Percentiles rank a stretch among this genome's conserved stretches.
Conservation (phyloP, 1,140 invertebrate species). For the Xylocopa sonorina region DNA sequence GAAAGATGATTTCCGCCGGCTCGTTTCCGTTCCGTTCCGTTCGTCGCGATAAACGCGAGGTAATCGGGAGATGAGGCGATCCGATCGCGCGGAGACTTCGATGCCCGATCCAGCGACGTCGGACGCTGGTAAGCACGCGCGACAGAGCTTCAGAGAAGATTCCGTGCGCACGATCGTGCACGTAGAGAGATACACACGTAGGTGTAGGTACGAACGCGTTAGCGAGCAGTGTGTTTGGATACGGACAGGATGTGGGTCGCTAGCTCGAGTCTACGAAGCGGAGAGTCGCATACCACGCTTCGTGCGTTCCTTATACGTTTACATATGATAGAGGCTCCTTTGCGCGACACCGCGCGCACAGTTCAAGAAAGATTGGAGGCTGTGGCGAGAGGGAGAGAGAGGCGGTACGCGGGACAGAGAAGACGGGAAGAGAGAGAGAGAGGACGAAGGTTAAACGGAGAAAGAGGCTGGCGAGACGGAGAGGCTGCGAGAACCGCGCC, state of each 20-base stretch:
- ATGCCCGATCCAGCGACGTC: background rate
- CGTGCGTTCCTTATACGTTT: slow-evolving; percentile 65
- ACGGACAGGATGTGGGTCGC: slow-evolving; percentile 76
- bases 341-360: slow-evolving; percentile 56
- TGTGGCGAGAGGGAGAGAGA: background rate
- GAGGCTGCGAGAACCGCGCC: slow-evolving; percentile 55
- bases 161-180: slow-evolving; percentile 36
- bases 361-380: slow-evolving; percentile 36
- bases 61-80: no score
- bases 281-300: slow-evolving; percentile 66
- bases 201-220: slow-evolving; percentile 50
- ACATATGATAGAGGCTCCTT: slow-evolving; percentile 68
- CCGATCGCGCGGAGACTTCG: background rate
- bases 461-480: slow-evolving; percentile 28
- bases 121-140: no score
- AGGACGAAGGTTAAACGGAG: slow-evolving; percentile 20
- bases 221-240: slow-evolving; percentile 64
- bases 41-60: no score
- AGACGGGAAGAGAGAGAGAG: background rate
- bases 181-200: slow-evolving; percentile 39
- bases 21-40: no score
- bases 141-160: background rate
- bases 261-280: slow-evolving; percentile 71
- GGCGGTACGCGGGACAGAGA: background rate
- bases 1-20: no score